Conservation (phyloP, 2,888 invertebrate species). For the Nasonia oneida region DNA sequence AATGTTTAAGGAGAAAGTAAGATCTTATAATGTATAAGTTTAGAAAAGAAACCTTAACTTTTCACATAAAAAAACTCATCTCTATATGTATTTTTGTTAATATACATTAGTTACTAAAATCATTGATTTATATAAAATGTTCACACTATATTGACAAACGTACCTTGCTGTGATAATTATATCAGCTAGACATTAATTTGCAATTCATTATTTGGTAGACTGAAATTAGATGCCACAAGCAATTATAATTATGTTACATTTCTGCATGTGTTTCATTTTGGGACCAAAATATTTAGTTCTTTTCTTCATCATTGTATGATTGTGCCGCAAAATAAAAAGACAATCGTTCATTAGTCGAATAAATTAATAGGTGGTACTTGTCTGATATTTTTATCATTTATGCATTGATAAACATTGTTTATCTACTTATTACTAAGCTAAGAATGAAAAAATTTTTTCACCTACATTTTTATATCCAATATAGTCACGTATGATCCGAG, state of each 20-base stretch:
- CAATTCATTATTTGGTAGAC: conserved; percentile 53
- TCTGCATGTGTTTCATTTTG: conserved; percentile 54
- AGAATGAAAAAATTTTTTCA: conserved; percentile 63
- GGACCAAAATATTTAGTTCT: conserved; percentile 57
- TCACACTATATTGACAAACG: conserved; percentile 53
- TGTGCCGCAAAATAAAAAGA: conserved; percentile 44
- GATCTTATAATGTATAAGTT: conserved; percentile 5
- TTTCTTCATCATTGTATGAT: conserved; percentile 38
- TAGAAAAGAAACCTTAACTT: conserved; percentile 41
- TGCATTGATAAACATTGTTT: conserved; percentile 55
- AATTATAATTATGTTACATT: conserved; percentile 55
- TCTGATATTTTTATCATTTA: conserved; percentile 64
- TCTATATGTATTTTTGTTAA: conserved; percentile 50
- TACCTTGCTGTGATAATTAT: conserved; percentile 62
- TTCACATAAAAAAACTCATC: neutral
- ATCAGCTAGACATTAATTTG: conserved; percentile 58
- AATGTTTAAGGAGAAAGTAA: conserved; percentile 27
- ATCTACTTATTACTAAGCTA: conserved; percentile 59
- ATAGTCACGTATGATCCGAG: conserved; percentile 57
- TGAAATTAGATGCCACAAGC: conserved; percentile 57
- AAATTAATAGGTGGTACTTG: conserved; percentile 64
- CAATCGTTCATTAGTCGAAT: conserved; percentile 62
- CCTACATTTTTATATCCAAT: conserved; percentile 61
- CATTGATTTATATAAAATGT: conserved; percentile 50
- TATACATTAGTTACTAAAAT: conserved; percentile 47